phyloP scores from a whole-genome alignment of 2,888 invertebrate genomes.

The Chrysotoxum bicinctum region DNA sequence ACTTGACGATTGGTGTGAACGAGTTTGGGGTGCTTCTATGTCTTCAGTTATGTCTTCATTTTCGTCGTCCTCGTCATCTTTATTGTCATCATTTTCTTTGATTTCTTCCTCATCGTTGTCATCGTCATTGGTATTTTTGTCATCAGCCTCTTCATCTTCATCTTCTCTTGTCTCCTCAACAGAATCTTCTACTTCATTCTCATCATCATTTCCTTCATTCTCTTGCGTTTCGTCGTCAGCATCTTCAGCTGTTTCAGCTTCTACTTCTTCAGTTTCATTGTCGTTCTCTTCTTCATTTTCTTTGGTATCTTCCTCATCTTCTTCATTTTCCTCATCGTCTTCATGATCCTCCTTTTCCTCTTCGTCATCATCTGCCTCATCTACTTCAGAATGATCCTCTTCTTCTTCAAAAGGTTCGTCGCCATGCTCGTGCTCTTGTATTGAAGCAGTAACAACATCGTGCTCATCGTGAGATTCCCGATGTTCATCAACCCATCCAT shows the following conservation, averaged over 20 bases:
- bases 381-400: slow-evolving; percentile 76
- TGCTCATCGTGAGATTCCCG: slow-evolving; percentile 79
- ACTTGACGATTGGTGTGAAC: slow-evolving; percentile 72
- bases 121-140: slow-evolving; percentile 74
- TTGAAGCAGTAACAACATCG: slow-evolving; percentile 77
- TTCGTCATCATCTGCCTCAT: slow-evolving; percentile 75
- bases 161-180: slow-evolving; percentile 75
- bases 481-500: slow-evolving; percentile 87
- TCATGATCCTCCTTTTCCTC: slow-evolving; percentile 72
- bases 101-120: slow-evolving; percentile 66
- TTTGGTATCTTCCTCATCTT: slow-evolving; percentile 78
- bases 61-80: slow-evolving; percentile 67
- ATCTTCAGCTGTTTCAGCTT: slow-evolving; percentile 77
- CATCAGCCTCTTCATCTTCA: slow-evolving; percentile 72
- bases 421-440: slow-evolving; percentile 79
- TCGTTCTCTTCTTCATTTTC: slow-evolving; percentile 77
- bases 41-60: slow-evolving; percentile 73
- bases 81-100: slow-evolving; percentile 74
- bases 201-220: slow-evolving; percentile 81
- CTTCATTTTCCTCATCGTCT: slow-evolving; percentile 80
- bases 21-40: slow-evolving; percentile 63
- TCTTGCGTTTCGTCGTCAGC: slow-evolving; percentile 74
- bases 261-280: slow-evolving; percentile 77
- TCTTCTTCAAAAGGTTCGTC: slow-evolving; percentile 78
- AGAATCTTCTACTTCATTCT: slow-evolving; percentile 78